Base-by-base conservation (phyloP, 2,888 invertebrate genomes). In the Pandemis heparana region DNA sequence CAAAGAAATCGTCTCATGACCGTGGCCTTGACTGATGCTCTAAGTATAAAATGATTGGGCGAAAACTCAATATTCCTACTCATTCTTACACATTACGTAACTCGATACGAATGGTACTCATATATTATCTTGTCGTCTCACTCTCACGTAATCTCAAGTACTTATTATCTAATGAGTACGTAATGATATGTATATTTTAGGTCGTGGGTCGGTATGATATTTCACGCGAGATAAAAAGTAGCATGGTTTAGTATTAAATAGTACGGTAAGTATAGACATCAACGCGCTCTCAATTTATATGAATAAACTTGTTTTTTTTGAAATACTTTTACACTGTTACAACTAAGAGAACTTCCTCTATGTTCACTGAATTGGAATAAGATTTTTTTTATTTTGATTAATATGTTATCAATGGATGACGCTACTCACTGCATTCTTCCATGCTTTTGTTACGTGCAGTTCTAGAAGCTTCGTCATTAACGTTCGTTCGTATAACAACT, bases 71-170 rank as follows among this genome's bases (percentile, higher is more conserved):
- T 68, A 68, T 59, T 46, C 68, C 59, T 43, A 43, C 62, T 38
- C 63, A 48, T 23, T 23, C 43, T 53, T 38, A 18, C 12, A 12
- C 5, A 32, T 73, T 68, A 68, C 73, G 56, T 67, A 71, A 62
- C 67, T 46, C 23, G 61, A 67, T 38, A 16, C 67, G 51, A 16
- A 38, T 8, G 43, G 14, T 39, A 32, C 48, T 71, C 62, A 68
- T 68, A 61, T 39, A 68, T 72, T 39, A 68, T n/a, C 56, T 63
- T 68, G 72, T 72, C 72, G 68, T 68, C 73, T 68, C 16, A 41
- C 14, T 68, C 46, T 46, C 43, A 68, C 59, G 68, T 73, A 73
- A 68, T 63, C 14, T 23, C 14, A 64, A 38, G 38, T 56, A 39
- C n/a, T 39, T 68, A 56, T 73, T 73, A 73, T 59, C 73, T 68